Evolutionary conservation across 2,888 invertebrate genomes (phyloP).

Genomic region (Hydriomena furcata): DNA sequence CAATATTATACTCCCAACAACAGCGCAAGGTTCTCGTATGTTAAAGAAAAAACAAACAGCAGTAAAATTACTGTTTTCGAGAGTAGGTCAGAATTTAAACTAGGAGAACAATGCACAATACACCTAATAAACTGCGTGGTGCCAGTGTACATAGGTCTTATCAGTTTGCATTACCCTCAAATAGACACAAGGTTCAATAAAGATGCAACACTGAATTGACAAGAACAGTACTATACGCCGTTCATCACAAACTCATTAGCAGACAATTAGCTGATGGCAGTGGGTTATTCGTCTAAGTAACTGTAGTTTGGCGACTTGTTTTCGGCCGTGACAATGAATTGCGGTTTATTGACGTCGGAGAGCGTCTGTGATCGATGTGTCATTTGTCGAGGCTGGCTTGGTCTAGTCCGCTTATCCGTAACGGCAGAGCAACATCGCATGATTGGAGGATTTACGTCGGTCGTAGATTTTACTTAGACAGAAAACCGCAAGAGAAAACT

Average conservation of each 20-base stretch:
- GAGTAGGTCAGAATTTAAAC: too few relatives aligned
- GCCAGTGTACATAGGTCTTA: too few relatives aligned
- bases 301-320: slow-evolving; percentile 24
- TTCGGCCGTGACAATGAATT: slow-evolving; percentile 27
- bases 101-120: too few relatives aligned
- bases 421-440: slow-evolving; percentile 1
- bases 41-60: too few relatives aligned
- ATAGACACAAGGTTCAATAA: too few relatives aligned
- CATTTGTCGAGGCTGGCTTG: slow-evolving; percentile 10
- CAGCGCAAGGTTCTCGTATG: too few relatives aligned
- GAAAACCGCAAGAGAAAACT: background rate
- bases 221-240: background rate
- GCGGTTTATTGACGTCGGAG: slow-evolving; percentile 21
- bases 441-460: background rate
- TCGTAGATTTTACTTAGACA: background rate
- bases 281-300: slow-evolving; percentile 22
- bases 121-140: too few relatives aligned
- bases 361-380: slow-evolving; percentile 18
- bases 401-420: slow-evolving; percentile 12
- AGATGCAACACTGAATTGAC: too few relatives aligned
- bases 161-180: too few relatives aligned
- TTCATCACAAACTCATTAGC: slow-evolving; percentile 21
- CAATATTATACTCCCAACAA: too few relatives aligned
- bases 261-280: slow-evolving; percentile 24
- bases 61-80: too few relatives aligned